These are phyloP conservation scores for Bembecia ichneumoniformis DNA, from an alignment of 2,888 invertebrate species.

Conservation along the genomic window DNA sequence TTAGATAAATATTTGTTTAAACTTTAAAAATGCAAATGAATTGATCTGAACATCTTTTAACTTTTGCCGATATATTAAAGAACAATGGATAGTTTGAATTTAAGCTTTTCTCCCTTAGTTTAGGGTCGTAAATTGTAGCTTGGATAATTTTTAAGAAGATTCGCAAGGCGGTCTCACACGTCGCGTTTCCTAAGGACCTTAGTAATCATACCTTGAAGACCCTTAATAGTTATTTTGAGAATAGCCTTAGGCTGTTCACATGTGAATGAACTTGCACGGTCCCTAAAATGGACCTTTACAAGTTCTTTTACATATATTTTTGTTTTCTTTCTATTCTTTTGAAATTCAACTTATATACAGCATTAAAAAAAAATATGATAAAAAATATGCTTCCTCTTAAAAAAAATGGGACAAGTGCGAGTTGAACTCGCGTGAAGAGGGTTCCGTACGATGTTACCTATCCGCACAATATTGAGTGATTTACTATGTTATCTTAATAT, in stretches of 20 bases:
- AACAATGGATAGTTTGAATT: neutral
- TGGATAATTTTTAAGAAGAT: constrained; percentile 1
- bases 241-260: constrained; percentile 8
- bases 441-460: no score
- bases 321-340: neutral
- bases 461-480: no score
- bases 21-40: constrained; percentile 5
- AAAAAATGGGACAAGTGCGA: no score
- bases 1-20: constrained; percentile 5
- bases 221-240: constrained; percentile 12
- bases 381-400: no score
- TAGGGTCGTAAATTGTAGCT: constrained; percentile 1
- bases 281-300: neutral
- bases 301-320: neutral
- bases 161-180: constrained; percentile 17
- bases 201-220: constrained; percentile 13
- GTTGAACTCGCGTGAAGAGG: no score
- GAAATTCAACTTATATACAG: no score
- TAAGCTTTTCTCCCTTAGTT: neutral
- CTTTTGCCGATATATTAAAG: constrained; percentile 1
- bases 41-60: constrained; percentile 6
- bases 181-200: constrained; percentile 10
- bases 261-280: constrained; percentile 12
- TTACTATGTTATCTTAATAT: no score
- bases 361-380: no score